Conservation (phyloP, 2,797 vertebrate genomes). For the Tokudaia tokunoshimensis region DNA sequence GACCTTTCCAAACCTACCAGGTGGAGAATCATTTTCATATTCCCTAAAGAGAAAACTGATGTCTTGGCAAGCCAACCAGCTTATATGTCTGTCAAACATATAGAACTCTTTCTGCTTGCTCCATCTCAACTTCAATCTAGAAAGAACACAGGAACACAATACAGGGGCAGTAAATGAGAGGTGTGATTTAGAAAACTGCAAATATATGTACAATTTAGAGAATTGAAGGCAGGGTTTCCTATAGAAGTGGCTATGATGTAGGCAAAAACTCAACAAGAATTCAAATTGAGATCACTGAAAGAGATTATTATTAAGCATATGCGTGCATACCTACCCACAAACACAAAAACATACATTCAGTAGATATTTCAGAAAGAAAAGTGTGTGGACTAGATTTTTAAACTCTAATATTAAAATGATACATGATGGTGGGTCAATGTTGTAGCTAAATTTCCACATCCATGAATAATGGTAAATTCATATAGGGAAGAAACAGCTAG, state of each 20-base stretch:
- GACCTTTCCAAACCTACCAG: neutral
- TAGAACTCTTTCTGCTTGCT: neutral
- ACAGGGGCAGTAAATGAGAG: neutral
- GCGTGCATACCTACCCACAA: neutral
- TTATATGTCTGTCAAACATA: neutral
- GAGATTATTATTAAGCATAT: neutral
- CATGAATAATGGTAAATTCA: slow-evolving; percentile 5
- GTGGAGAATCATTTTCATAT: neutral
- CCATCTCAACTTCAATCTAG: neutral
- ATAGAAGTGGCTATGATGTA: neutral
- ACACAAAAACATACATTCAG: neutral
- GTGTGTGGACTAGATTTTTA: neutral
- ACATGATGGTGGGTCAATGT: neutral
- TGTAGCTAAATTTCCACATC: neutral
- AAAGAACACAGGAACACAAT: neutral
- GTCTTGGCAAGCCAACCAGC: neutral
- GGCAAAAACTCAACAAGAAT: neutral
- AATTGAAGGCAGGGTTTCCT: neutral
- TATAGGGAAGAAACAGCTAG: neutral
- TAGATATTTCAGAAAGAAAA: neutral
- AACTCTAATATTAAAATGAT: neutral
- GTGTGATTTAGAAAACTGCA: neutral
- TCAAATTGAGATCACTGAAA: neutral
- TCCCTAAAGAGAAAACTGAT: neutral
- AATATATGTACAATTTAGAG: neutral